Conservation (phyloP, 2,888 invertebrate genomes). For the Pheosia tremula region DNA sequence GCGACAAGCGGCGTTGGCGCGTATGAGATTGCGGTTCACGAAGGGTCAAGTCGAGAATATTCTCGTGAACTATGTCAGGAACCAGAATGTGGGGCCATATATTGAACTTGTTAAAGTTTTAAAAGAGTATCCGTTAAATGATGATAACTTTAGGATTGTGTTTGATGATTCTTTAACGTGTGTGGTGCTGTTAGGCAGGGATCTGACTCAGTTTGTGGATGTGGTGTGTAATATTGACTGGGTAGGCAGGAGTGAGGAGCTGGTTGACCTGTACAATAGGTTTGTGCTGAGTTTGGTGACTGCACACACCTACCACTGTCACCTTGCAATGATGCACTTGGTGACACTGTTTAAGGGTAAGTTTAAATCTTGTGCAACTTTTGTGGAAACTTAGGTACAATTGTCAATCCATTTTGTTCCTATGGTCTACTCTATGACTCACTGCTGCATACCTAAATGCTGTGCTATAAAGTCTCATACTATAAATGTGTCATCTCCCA, state of each 20-base stretch:
- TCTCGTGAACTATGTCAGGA: conserved; percentile 63
- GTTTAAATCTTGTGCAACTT: neutral
- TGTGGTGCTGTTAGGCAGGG: conserved; percentile 68
- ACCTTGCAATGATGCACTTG: conserved; percentile 62
- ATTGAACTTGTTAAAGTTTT: conserved; percentile 76
- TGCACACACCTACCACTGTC: conserved; percentile 76
- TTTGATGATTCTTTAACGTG: conserved; percentile 71
- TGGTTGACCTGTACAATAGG: conserved; percentile 62
- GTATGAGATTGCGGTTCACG: conserved; percentile 70
- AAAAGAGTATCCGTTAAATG: conserved; percentile 67
- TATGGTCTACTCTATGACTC: too few species aligned
- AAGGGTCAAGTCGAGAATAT: conserved; percentile 76
- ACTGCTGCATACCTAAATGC: too few species aligned
- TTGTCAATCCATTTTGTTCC: too few species aligned
- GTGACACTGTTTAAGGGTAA: conserved; percentile 75
- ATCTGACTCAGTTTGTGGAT: conserved; percentile 69
- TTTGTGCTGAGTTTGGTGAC: conserved; percentile 72
- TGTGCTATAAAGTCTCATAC: too few species aligned
- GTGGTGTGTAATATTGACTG: conserved; percentile 69
- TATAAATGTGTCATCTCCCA: too few species aligned
- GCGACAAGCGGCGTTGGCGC: conserved; percentile 65
- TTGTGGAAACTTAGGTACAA: too few species aligned
- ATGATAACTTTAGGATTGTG: conserved; percentile 70
- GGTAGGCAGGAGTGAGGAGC: conserved; percentile 57
- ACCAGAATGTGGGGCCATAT: conserved; percentile 68